Evolutionary conservation across 2,888 invertebrate species (phyloP).

Genomic region (Sinopyrophorus schimmeli): DNA sequence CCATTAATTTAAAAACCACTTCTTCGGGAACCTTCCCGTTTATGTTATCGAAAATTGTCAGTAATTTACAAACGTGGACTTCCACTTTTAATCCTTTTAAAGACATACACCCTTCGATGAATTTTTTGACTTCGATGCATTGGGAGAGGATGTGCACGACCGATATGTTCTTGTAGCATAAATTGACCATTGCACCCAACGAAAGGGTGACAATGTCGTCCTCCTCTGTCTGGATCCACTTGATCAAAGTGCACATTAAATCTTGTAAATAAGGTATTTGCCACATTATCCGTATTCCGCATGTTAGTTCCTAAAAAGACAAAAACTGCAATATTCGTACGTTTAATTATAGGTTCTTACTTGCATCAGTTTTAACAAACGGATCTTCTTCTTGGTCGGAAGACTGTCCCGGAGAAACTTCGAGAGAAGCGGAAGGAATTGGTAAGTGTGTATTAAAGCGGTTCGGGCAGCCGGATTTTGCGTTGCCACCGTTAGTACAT

Average conservation of each 20-base stretch:
- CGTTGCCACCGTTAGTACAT: conserved; percentile 66
- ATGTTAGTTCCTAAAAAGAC: conserved; percentile 72
- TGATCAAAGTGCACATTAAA: conserved; percentile 68
- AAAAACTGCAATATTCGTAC: conserved; percentile 7
- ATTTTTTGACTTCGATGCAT: conserved; percentile 70
- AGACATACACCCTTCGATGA: conserved; percentile 64
- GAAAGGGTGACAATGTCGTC: conserved; percentile 59
- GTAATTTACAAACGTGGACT: conserved; percentile 60
- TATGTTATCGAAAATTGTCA: conserved; percentile 59
- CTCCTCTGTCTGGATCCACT: conserved; percentile 64
- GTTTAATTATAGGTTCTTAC: conserved; percentile 46
- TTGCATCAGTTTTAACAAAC: conserved; percentile 67
- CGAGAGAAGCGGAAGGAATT: conserved; percentile 69
- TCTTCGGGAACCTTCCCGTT: conserved; percentile 57
- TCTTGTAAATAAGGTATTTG: conserved; percentile 74
- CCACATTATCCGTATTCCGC: conserved; percentile 79
- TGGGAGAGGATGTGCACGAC: conserved; percentile 74
- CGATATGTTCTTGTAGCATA: conserved; percentile 78
- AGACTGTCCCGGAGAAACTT: conserved; percentile 64
- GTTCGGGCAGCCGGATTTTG: conserved; percentile 65
- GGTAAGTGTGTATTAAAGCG: conserved; percentile 69
- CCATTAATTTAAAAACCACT: conserved; percentile 56
- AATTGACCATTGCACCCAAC: conserved; percentile 74
- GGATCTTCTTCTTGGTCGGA: conserved; percentile 66
- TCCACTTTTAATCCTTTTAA: conserved; percentile 59